Conservation (phyloP, 23 tunicate genomes). For the Halocynthia roretzi region DNA sequence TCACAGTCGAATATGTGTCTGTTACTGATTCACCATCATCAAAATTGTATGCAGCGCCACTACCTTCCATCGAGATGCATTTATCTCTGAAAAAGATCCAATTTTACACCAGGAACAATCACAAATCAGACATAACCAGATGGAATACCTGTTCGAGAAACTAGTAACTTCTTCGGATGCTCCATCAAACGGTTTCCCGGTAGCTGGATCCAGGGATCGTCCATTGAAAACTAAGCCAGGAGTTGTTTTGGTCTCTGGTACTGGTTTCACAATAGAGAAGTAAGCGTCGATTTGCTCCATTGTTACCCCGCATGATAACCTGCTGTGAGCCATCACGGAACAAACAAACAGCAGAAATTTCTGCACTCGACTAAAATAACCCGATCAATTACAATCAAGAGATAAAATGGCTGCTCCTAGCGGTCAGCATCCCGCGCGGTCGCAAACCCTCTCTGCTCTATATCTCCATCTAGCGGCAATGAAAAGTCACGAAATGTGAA, state of each 20-base stretch:
- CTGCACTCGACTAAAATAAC: too few relatives aligned
- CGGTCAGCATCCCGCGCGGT: too few relatives aligned
- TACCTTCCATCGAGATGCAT: neutral
- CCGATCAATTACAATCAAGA: too few relatives aligned
- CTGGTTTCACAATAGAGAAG: slow-evolving; percentile 18
- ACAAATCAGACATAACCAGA: neutral
- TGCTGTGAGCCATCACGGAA: slow-evolving; percentile 26
- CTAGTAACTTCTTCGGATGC: neutral
- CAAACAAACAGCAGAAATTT: too few relatives aligned
- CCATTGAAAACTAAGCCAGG: slow-evolving; percentile 35
- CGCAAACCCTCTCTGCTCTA: too few relatives aligned
- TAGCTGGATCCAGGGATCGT: slow-evolving; percentile 35
- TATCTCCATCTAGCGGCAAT: too few relatives aligned
- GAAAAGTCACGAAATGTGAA: too few relatives aligned
- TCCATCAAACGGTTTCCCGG: slow-evolving; percentile 10
- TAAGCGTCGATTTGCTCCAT: slow-evolving; percentile 40
- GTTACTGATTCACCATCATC: slow-evolving; percentile 11
- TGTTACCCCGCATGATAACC: slow-evolving; percentile 20
- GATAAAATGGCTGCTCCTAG: too few relatives aligned
- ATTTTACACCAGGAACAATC: neutral
- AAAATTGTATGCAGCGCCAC: neutral
- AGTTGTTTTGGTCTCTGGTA: slow-evolving; percentile 5
- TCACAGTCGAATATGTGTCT: neutral
- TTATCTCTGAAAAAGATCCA: neutral
- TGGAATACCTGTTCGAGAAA: slow-evolving; percentile 3